Evolutionary conservation across 2,797 vertebrate genomes (phyloP).

Genomic region (Sebastes alutus): DNA sequence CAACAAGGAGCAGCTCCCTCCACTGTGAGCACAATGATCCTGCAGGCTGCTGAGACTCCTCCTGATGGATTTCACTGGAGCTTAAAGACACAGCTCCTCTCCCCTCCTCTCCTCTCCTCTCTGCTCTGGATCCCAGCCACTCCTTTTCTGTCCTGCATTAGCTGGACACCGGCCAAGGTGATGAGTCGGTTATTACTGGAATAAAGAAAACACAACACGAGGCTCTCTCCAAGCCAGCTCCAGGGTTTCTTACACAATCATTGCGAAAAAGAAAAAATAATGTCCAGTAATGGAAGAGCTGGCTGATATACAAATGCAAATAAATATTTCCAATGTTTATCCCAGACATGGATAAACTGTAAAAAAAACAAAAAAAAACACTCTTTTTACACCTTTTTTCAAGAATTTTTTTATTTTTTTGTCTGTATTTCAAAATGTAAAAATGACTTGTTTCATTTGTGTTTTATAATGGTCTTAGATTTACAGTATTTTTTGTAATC

Average conservation of each 20-base stretch:
- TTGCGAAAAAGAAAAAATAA: not conserved
- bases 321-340: not conserved
- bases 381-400: too few species aligned
- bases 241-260: not conserved
- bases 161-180: slow-evolving; percentile 71
- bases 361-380: too few species aligned
- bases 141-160: slow-evolving; percentile 71
- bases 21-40: slow-evolving; percentile 36
- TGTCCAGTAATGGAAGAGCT: not conserved
- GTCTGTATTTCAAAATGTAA: too few species aligned
- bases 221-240: not conserved
- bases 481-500: too few species aligned
- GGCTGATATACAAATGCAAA: not conserved
- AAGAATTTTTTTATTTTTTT: too few species aligned
- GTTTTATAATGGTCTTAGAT: too few species aligned
- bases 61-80: slow-evolving; percentile 37
- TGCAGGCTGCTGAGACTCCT: slow-evolving; percentile 33
- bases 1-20: slow-evolving; percentile 15
- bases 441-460: too few species aligned
- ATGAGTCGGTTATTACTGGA: slow-evolving; percentile 68
- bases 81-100: slow-evolving; percentile 72
- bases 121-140: slow-evolving; percentile 54
- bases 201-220: slow-evolving; percentile 6
- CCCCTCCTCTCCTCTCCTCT: slow-evolving; percentile 32
- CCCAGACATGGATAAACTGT: not conserved